Conservation (phyloP, 2,113 vertebrate genomes). For the Gopherus evgoodei region DNA sequence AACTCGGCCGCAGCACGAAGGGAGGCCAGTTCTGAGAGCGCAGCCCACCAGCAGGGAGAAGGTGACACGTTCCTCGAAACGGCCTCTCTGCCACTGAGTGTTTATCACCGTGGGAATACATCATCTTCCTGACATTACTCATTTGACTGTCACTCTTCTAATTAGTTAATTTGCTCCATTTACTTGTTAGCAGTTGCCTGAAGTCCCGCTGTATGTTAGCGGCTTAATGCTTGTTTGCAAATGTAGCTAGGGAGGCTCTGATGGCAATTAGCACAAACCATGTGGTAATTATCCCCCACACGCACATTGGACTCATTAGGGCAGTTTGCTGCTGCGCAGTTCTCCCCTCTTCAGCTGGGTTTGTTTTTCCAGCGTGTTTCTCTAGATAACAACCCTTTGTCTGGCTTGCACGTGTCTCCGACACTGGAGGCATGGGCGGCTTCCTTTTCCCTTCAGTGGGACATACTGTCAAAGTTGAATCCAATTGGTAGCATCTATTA, state of each 20-base stretch:
- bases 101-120: constrained; percentile 48
- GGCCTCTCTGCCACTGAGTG: constrained; percentile 19
- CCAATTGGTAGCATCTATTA: neutral
- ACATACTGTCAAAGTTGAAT: neutral
- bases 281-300: neutral
- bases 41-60: neutral
- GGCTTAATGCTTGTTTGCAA: constrained; percentile 10
- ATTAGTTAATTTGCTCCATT: constrained; percentile 80
- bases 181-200: constrained; percentile 65
- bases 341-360: neutral
- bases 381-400: rapidly evolving
- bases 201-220: constrained; percentile 67
- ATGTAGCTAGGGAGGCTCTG: neutral
- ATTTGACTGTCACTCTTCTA: constrained; percentile 76
- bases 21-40: neutral
- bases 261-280: neutral
- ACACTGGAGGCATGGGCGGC: neutral
- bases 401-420: neutral
- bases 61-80: neutral
- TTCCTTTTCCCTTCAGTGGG: neutral
- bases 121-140: constrained; percentile 58
- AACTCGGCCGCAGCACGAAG: neutral
- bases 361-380: neutral
- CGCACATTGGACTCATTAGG: neutral
- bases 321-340: neutral